These are phyloP conservation scores for Shinisaurus crocodilurus DNA, from an alignment of 2,113 vertebrate genomes.

Conservation along the genomic window DNA sequence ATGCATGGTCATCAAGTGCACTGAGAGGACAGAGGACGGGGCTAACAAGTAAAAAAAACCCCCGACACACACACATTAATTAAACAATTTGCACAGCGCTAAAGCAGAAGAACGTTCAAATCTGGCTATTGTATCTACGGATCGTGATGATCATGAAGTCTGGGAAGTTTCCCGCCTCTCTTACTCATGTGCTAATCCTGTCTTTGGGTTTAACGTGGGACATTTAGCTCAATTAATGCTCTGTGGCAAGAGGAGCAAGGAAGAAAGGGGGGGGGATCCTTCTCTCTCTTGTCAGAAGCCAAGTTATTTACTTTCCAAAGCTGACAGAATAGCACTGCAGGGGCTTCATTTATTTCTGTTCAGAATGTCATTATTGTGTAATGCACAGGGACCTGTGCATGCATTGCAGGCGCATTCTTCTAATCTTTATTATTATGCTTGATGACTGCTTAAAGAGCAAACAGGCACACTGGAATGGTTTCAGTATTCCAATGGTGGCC, in stretches of 20 bases:
- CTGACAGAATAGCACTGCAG: conserved; percentile 84
- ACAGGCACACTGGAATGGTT: background rate
- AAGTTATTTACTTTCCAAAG: conserved; percentile 87
- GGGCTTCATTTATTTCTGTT: conserved; percentile 83
- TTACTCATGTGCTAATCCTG: conserved; percentile 50
- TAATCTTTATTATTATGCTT: conserved; percentile 46
- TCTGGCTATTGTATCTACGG: background rate
- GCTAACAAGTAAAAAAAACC: background rate
- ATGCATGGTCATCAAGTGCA: background rate
- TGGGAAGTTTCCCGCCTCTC: conserved; percentile 21
- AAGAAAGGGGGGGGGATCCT: conserved; percentile 41
- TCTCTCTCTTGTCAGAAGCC: conserved; percentile 80
- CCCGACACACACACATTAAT: background rate
- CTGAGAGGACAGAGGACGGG: too few relatives aligned
- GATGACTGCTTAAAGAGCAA: conserved; percentile 39
- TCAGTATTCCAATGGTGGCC: background rate
- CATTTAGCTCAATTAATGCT: conserved; percentile 82
- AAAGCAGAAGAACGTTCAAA: background rate
- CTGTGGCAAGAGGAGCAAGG: conserved; percentile 75
- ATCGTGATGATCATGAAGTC: background rate
- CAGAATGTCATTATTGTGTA: conserved; percentile 80
- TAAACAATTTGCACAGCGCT: background rate
- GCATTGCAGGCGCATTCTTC: conserved; percentile 59
- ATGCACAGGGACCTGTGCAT: conserved; percentile 71
- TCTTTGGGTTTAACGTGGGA: conserved; percentile 67